Percentiles rank a stretch among this genome's conserved stretches.
Conservation (phyloP, 2,888 invertebrate species). For the Xylophagus ater region DNA sequence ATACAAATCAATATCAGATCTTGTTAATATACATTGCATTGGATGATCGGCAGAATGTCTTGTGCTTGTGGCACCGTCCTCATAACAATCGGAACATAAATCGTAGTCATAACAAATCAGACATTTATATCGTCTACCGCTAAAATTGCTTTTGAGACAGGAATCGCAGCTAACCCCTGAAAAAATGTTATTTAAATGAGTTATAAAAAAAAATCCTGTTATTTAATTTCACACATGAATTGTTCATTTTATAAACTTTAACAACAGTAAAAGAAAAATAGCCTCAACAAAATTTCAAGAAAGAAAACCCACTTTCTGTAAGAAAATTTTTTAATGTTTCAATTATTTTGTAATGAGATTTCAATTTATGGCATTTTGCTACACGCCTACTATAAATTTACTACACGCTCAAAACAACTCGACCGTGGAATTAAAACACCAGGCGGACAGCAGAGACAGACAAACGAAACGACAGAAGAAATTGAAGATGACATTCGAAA, state of each 20-base stretch:
- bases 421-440: not conserved
- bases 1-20: slow-evolving; percentile 91
- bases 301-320: not conserved
- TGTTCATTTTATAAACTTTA: not conserved
- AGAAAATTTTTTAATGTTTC: not conserved
- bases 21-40: slow-evolving; percentile 96
- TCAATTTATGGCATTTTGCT: not conserved
- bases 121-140: slow-evolving; percentile 97
- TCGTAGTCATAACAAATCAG: slow-evolving; percentile 99
- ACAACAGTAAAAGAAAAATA: not conserved
- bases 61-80: slow-evolving; percentile 80
- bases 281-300: not conserved
- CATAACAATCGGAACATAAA: slow-evolving; percentile 92
- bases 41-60: slow-evolving; percentile 94
- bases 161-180: slow-evolving; percentile 99
- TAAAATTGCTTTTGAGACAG: slow-evolving; percentile 94
- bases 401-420: slow-evolving; percentile 5
- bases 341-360: not conserved
- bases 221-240: not conserved
- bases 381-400: not conserved
- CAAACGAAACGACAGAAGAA: too few relatives aligned
- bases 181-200: slow-evolving; percentile 25
- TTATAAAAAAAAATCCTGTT: not conserved
- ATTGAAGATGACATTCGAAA: too few relatives aligned
- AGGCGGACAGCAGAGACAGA: not conserved